Base-by-base conservation (phyloP, 2,888 invertebrate genomes). In the Apocheima hispidaria region DNA sequence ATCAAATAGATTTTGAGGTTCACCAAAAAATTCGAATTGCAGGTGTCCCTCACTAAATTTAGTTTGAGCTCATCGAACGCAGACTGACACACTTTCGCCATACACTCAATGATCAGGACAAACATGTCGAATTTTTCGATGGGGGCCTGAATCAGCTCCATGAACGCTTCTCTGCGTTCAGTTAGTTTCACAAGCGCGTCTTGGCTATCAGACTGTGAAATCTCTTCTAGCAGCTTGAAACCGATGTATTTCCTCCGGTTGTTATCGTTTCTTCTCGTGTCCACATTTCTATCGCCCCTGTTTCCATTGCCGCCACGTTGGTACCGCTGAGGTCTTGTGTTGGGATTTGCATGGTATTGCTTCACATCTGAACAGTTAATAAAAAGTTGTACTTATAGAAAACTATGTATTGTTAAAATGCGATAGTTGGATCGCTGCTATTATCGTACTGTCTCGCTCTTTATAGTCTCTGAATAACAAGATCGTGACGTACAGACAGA, bases 21-120 rank as follows among this genome's bases (percentile, higher is more conserved):
- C 7, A 63, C 57, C 6, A 89, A 78, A 60, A 87, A 89, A 35
- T 79, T 74, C 0, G 90, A 84, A 69, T 87, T 84, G 66, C 87
- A 88, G 16, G 87, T 72, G 18, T 87, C 83, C 14, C 87, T 59
- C 21, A 91, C 70, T 36, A 89, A 66, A 60, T 79, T 81, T 2
- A 77, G 66, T 75, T 88, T 90, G 7, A 85, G 68, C 52, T 84
- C 82, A 23, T 83, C 79, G 59, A 89, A 90, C 0, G 86, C 72
- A 0, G 87, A 82, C 41, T 74, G 72, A 49, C 85, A 83, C 2
- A 88, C 72, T 79, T 89, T 92, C 2, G 84, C 77, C 57, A 93
- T 66, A 55, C 93, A 76, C 75, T 82, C 72, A n/a, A 93, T 67
- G 12, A 92, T 71, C 12, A 93, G 68, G 14, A 86, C 77, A 64